Base-by-base conservation (phyloP, 2,888 invertebrate species). In the Oscheius sp. region DNA sequence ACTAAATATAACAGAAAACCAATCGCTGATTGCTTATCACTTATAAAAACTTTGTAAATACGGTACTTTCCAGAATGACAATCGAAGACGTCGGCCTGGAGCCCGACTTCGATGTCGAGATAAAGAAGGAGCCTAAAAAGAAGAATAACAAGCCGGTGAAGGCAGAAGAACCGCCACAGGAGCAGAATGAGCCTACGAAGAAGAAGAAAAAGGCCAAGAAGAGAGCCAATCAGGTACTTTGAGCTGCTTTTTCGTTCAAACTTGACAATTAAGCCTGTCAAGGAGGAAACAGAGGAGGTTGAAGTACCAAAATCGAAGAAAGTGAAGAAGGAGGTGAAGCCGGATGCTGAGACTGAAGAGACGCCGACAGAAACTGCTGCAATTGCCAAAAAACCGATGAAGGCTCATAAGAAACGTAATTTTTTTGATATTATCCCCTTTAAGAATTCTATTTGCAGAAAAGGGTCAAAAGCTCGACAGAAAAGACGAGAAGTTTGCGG, bases 11-110 rank as follows among this genome's bases (percentile, higher is more conserved):
- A 21, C 21, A 21, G 21, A 21, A 21, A 21, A 55, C 9, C 55
- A 21, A 9, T 21, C 21, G 21, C 29, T 21, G 55, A 21, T 21
- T 13, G 1, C 32, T 55, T 55, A 2, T 55, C 21, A 21, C 21
- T 2, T 55, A 21, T 21, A 55, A 53, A 53, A 53, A 53, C 4
- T n/a, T 11, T 2, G 1, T 2, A 55, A 13, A 55, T 21, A 29
- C 1, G 21, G 1, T 1, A 21, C 9, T 21, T 51, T 53, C 53
- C 29, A 47, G 35, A 35, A 72, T 72, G 72, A 48, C 72, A 29
- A 48, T 62, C 11, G 81, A 81, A 60, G 81, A 81, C 53, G 76
- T 76, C 53, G 81, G 81, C 48, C 59, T 81, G 21, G 82, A 82
- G 74, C 78, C 78, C 29, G 74, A 62, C n/a, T 78, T 79, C 48